phyloP scores from a whole-genome alignment of 2,888 invertebrate species.

The Tipula helvola region DNA sequence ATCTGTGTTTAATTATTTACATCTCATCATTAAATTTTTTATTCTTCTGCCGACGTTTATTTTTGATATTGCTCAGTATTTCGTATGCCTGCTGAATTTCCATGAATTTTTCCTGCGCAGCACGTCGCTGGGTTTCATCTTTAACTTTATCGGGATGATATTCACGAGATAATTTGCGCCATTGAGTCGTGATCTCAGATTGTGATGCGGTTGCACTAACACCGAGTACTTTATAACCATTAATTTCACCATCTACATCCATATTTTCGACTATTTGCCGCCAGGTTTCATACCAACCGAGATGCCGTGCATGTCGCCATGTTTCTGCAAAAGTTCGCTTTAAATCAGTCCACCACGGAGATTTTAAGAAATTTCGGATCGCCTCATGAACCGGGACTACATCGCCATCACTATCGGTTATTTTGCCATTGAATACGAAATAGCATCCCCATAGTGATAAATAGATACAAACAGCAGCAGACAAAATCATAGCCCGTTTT shows the following conservation, averaged over 20 bases:
- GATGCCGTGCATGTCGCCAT: conserved; percentile 64
- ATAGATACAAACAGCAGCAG: conserved; percentile 53
- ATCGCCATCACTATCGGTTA: conserved; percentile 75
- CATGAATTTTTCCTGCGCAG: conserved; percentile 78
- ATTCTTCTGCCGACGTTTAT: conserved; percentile 59
- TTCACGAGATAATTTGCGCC: conserved; percentile 69
- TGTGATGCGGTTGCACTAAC: conserved; percentile 70
- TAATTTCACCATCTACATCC: conserved; percentile 83
- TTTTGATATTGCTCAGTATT: conserved; percentile 70
- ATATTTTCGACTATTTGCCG: conserved; percentile 71
- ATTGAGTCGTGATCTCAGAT: conserved; percentile 70
- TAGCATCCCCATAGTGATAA: conserved; percentile 63
- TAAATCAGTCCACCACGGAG: conserved; percentile 78
- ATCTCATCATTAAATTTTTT: conserved; percentile 47
- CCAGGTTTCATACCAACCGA: conserved; percentile 84
- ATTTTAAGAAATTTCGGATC: conserved; percentile 76
- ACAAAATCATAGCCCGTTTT: conserved; percentile 45
- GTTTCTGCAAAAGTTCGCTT: conserved; percentile 59
- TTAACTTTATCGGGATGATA: conserved; percentile 88
- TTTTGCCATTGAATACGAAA: conserved; percentile 76
- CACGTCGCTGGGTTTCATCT: conserved; percentile 49
- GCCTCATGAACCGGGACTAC: conserved; percentile 82
- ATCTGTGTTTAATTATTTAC: conserved; percentile 10
- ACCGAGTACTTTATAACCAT: conserved; percentile 73
- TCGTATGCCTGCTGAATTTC: conserved; percentile 90